Evolutionary conservation across 2,797 vertebrate genomes (phyloP).

Genomic region (Adelosebastes latens): DNA sequence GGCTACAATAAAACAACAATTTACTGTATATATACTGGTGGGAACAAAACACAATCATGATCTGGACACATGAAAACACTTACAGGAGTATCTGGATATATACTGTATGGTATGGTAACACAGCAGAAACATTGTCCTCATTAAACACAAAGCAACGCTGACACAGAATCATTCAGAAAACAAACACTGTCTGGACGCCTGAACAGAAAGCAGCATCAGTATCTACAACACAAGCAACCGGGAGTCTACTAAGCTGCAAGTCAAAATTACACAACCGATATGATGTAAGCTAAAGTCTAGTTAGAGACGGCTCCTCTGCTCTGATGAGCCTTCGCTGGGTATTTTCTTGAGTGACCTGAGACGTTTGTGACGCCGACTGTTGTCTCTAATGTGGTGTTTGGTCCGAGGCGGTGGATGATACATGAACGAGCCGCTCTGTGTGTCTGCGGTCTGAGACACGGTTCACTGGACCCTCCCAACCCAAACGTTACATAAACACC

Average conservation of each 20-base stretch:
- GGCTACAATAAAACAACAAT: neutral
- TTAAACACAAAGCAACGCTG: neutral
- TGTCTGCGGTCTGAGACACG: conserved; percentile 7
- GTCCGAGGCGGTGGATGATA: conserved; percentile 22
- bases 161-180: neutral
- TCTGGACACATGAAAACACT: neutral
- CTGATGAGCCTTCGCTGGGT: neutral
- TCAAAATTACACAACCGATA: neutral
- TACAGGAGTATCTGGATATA: neutral
- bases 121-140: neutral
- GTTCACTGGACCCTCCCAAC: conserved; percentile 1
- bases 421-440: conserved; percentile 2
- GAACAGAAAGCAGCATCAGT: neutral
- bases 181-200: neutral
- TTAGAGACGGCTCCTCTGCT: conserved; percentile 13
- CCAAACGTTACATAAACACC: conserved; percentile 14
- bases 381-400: conserved; percentile 37
- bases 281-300: conserved; percentile 2
- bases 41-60: neutral
- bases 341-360: conserved; percentile 17
- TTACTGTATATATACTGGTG: neutral
- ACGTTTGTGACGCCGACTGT: conserved; percentile 21
- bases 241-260: neutral
- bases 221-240: neutral
- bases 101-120: neutral